Base-by-base conservation (phyloP, 2,888 invertebrate species). In the Hedychridium roseum region DNA sequence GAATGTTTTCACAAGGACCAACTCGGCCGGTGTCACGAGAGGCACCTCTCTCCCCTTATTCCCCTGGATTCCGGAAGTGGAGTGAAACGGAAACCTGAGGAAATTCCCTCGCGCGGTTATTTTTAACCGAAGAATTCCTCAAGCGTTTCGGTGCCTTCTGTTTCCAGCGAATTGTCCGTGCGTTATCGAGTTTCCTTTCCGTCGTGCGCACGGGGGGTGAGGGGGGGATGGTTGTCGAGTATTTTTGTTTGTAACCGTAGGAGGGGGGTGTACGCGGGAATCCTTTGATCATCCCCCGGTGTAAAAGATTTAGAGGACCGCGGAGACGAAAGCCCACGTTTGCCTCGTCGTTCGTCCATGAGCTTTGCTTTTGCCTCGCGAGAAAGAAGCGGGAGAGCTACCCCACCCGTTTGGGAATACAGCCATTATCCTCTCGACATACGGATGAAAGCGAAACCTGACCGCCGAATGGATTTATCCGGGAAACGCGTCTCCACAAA, bases 361-460 rank as follows among this genome's bases (percentile, higher is more conserved):
- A n/a, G n/a, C n/a, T n/a, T n/a, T n/a, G n/a, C n/a, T n/a, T n/a
- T n/a, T n/a, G n/a, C n/a, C n/a, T n/a, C n/a, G n/a, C n/a, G n/a
- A n/a, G n/a, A n/a, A n/a, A n/a, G n/a, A n/a, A n/a, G n/a, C n/a
- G n/a, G n/a, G n/a, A n/a, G n/a, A n/a, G 47, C 28, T 59, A 50
- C 56, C 41, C 36, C 53, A 53, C 69, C 62, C 74, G 66, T 73
- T 73, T 68, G 74, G 74, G 74, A 74, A 74, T 73, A 74, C 71
- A 68, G 59, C 73, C 73, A 72, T 74, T 73, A 71, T 70, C 67
- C 72, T 66, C 70, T 65, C 63, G 55, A 59, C 67, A 58, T 49
- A 64, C 66, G 73, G 74, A 74, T 74, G 73, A 74, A 74, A 74
- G 74, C 66, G 69, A 74, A 74, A 70, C 69, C 71, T 72, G 69